Evolutionary conservation across 2,113 vertebrate species (phyloP).

Genomic region (Odobenus rosmarus): DNA sequence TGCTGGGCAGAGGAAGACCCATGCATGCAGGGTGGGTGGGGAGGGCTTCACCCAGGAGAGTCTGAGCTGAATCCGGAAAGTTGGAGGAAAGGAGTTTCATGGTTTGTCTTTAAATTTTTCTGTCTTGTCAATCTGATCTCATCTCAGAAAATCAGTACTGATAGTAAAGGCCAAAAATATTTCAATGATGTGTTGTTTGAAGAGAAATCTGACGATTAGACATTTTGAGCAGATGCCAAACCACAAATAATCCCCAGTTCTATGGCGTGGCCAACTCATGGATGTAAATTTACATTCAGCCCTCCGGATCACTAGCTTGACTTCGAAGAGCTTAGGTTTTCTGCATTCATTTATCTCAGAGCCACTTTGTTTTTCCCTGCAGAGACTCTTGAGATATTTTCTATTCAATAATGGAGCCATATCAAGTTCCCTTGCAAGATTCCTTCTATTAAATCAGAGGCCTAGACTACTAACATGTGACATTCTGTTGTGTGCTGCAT

Average conservation of each 20-base stretch:
- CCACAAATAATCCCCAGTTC: not conserved
- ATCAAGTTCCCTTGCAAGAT: not conserved
- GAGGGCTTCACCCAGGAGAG: not conserved
- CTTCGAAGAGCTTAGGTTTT: not conserved
- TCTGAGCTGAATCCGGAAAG: not conserved
- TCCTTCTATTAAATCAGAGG: not conserved
- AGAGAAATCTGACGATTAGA: not conserved
- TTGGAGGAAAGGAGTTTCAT: not conserved
- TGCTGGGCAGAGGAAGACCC: not conserved
- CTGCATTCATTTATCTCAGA: not conserved
- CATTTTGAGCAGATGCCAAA: not conserved
- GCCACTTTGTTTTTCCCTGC: not conserved
- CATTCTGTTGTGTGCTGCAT: not conserved
- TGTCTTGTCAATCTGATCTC: not conserved
- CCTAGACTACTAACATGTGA: not conserved
- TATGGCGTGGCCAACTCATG: rapidly evolving
- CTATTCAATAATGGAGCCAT: not conserved
- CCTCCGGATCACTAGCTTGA: not conserved
- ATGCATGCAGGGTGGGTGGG: rapidly evolving
- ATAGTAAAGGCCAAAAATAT: not conserved
- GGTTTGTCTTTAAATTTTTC: not conserved
- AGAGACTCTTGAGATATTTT: constrained; percentile 19
- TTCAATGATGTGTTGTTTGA: not conserved
- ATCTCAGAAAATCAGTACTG: not conserved
- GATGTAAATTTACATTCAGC: not conserved